Conservation (phyloP, 2,797 vertebrate species). For the Silurus aristotelis region DNA sequence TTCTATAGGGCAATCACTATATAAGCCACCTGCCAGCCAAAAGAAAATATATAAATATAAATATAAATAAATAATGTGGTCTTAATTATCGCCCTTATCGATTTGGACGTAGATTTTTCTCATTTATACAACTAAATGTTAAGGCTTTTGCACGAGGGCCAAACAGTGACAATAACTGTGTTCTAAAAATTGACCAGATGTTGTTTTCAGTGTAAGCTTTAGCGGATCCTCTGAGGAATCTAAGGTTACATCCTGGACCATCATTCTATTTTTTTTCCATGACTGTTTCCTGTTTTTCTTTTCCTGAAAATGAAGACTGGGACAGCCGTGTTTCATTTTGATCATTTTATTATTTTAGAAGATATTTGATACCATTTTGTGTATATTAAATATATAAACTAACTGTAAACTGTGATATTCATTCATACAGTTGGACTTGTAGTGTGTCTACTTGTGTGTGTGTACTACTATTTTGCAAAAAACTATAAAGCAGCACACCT, state of each 20-base stretch:
- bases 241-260: constrained; percentile 17
- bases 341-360: constrained; percentile 21
- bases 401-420: too few relatives aligned
- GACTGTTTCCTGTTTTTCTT: constrained; percentile 39
- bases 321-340: background rate
- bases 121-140: too few relatives aligned
- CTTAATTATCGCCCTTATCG: background rate
- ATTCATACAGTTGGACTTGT: background rate
- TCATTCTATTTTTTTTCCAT: background rate
- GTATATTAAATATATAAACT: background rate
- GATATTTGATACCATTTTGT: background rate
- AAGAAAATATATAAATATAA: background rate
- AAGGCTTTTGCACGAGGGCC: too few relatives aligned
- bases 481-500: background rate
- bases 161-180: too few relatives aligned
- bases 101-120: too few relatives aligned
- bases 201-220: constrained; percentile 34
- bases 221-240: constrained; percentile 17
- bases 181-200: constrained; percentile 25
- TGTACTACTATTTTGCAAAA: background rate
- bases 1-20: background rate
- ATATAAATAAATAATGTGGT: background rate
- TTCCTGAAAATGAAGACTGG: background rate
- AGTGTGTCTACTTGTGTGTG: background rate
- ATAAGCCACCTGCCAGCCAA: background rate